Conservation (phyloP, 2,888 invertebrate genomes). For the Ophioninae sp. region DNA sequence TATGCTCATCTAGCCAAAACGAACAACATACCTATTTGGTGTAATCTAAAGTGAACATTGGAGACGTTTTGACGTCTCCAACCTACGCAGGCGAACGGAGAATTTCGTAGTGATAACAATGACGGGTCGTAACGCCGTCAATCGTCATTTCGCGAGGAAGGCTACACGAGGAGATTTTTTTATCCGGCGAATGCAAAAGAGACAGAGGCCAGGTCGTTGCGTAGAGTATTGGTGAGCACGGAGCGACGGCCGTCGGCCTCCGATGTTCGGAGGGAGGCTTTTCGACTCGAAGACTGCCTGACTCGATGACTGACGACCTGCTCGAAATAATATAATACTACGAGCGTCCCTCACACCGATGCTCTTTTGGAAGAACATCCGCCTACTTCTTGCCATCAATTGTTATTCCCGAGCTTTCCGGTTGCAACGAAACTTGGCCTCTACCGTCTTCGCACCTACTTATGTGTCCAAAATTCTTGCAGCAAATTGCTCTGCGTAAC, state of each 20-base stretch:
- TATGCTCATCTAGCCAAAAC: neutral
- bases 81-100: conserved; percentile 14
- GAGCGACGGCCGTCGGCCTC: conserved; percentile 77
- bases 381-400: conserved; percentile 63
- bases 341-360: conserved; percentile 60
- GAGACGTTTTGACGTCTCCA: conserved; percentile 10
- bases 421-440: conserved; percentile 12
- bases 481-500: conserved; percentile 2
- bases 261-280: conserved; percentile 28
- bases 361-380: conserved; percentile 45
- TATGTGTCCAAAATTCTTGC: conserved; percentile 25
- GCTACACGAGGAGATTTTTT: conserved; percentile 49
- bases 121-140: conserved; percentile 41
- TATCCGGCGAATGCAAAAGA: conserved; percentile 26
- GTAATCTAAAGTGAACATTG: neutral
- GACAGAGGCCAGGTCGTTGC: conserved; percentile 54
- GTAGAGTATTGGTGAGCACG: conserved; percentile 65
- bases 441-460: conserved; percentile 28
- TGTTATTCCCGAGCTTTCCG: conserved; percentile 67
- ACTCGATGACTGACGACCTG: conserved; percentile 72
- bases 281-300: conserved; percentile 57
- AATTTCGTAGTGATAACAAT: conserved; percentile 57
- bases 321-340: conserved; percentile 72
- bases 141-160: conserved; percentile 47
- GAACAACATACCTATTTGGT: conserved; percentile 14